Percentiles rank a stretch among this genome's conserved stretches.
Evolutionary conservation across 2,888 invertebrate genomes (phyloP).

Genomic region (Polyploca ridens): DNA sequence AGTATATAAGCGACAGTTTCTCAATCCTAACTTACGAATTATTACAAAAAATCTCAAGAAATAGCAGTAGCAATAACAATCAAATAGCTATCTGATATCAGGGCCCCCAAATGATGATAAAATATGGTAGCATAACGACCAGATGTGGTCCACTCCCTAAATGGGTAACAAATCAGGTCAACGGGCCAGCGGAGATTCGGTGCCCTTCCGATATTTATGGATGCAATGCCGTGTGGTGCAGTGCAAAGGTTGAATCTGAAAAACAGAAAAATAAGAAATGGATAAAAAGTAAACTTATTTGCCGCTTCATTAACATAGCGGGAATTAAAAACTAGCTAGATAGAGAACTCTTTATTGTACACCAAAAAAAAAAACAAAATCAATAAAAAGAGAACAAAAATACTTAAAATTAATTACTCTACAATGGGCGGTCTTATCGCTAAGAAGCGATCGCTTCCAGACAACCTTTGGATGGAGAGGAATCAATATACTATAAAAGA

Average conservation of each 20-base stretch:
- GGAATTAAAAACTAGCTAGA: no score
- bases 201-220: constrained; percentile 27
- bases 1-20: neutral
- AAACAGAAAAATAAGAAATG: neutral
- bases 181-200: constrained; percentile 26
- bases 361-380: no score
- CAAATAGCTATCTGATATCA: neutral
- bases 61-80: neutral
- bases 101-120: constrained; percentile 25
- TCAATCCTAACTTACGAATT: neutral
- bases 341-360: no score
- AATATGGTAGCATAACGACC: constrained; percentile 23
- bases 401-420: no score
- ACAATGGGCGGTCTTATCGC: no score
- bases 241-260: neutral
- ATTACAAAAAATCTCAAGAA: no score
- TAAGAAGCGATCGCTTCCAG: no score
- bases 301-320: no score
- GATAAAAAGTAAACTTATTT: no score
- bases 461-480: no score
- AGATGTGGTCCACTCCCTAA: constrained; percentile 23
- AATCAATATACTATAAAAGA: no score
- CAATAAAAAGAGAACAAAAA: no score
- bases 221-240: constrained; percentile 16
- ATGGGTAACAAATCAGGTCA: constrained; percentile 40